Evolutionary conservation across 2,797 vertebrate genomes (phyloP), one percentile per base, ranked within the genome.

Genomic region (Alectoris magna): DNA sequence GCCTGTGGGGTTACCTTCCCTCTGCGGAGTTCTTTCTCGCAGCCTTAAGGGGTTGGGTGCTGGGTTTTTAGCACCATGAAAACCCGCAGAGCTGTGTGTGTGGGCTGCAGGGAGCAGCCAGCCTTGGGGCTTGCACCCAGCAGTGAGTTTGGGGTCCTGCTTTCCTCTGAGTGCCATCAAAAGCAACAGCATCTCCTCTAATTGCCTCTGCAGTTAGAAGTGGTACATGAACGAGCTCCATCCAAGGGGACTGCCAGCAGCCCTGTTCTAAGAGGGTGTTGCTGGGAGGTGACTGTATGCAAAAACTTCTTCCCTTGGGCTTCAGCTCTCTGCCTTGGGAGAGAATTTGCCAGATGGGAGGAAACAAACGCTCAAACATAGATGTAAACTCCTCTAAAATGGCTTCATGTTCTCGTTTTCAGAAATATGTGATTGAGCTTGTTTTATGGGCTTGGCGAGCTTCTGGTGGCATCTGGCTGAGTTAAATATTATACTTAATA

Each of bases 401-500:
- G 59, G 78, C 56, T 93, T 75, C 39, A 6, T 3, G 6, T 4
- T 68, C 81, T 94, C 2, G 1, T 91, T 88, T 84, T 69, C 0
- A 0, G 68, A 91, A 93, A 82, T 79, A 77, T 34, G 95, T 85
- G 94, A 87, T 89, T 58, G 77, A 87, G 88, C 58, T 93, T 95
- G 86, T 87, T 96, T 96, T 95, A 95, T 83, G 90, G 88, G 90
- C 93, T 87, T 94, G 90, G 93, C 76, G 2, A 93, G 85, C 94
- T 96, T 76, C 81, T 89, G 93, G 88, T 23, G 4, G 94, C 96
- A 95, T 96, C 96, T 96, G 95, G 95, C 91, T 95, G 84, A 93
- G 93, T 75, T 94, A 74, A 95, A 95, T 94, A 70, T 93, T 96
- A 74, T 55, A 96, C 81, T 95, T 95, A 96, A 96, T 89, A 94